Conservation (phyloP, 2,113 vertebrate genomes). For the Nannobrachium achirus region DNA sequence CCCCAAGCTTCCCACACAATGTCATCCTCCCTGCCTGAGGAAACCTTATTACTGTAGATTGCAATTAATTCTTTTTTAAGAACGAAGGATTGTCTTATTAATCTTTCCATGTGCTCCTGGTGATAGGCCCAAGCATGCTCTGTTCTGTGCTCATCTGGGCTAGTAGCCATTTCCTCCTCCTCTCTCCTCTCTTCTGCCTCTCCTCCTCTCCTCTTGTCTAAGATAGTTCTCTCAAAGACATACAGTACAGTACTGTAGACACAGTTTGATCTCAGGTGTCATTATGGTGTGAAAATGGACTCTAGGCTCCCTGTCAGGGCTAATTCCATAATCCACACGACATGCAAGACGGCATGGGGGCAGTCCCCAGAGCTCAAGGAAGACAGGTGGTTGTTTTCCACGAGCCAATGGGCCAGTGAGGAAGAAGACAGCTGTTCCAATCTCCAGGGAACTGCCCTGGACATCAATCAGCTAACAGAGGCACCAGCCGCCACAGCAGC, state of each 20-base stretch:
- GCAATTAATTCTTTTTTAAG: constrained; percentile 69
- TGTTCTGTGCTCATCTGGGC: constrained; percentile 37
- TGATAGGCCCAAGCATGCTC: constrained; percentile 36
- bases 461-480: constrained; percentile 24
- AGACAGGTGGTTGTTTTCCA: constrained; percentile 49
- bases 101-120: constrained; percentile 39
- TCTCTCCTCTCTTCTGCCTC: not conserved
- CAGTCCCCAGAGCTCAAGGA: constrained; percentile 43
- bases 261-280: constrained; percentile 29
- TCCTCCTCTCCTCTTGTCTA: constrained; percentile 15
- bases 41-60: constrained; percentile 57
- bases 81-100: constrained; percentile 54
- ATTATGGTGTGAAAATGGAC: constrained; percentile 25
- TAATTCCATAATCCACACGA: constrained; percentile 48
- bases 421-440: constrained; percentile 51
- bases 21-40: constrained; percentile 20
- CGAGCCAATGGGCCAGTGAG: constrained; percentile 7
- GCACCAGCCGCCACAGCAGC: not conserved
- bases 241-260: not conserved
- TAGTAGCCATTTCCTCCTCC: constrained; percentile 17
- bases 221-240: constrained; percentile 32
- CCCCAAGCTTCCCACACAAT: constrained; percentile 24
- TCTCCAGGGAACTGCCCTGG: constrained; percentile 25
- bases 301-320: constrained; percentile 16
- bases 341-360: constrained; percentile 32